Percentiles rank a stretch among this genome's conserved stretches.
Evolutionary conservation across 2,113 vertebrate species (phyloP).

Genomic region (Noturus placidus): DNA sequence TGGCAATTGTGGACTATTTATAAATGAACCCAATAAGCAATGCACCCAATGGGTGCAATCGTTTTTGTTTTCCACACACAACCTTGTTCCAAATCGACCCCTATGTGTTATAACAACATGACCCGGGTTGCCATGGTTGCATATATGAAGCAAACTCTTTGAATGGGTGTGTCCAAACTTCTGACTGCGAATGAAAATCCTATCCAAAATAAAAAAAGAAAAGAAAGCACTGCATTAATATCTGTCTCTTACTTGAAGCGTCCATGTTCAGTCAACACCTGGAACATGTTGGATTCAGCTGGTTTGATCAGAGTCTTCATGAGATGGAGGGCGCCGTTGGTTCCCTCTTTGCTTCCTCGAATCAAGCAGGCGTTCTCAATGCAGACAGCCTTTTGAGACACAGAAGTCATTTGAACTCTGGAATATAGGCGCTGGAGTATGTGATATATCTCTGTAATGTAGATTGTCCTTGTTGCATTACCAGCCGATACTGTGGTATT

Average conservation of each 20-base stretch:
- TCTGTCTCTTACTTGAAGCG: conserved; percentile 79
- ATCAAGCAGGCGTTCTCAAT: conserved; percentile 94
- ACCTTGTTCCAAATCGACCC: background rate
- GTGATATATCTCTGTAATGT: background rate
- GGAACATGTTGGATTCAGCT: conserved; percentile 79
- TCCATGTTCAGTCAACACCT: conserved; percentile 81
- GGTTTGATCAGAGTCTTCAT: conserved; percentile 84
- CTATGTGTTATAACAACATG: background rate
- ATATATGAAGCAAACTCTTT: background rate
- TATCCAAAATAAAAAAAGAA: no score
- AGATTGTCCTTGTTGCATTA: background rate
- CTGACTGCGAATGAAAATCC: background rate
- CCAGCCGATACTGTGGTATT: background rate
- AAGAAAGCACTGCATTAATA: background rate
- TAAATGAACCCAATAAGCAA: background rate
- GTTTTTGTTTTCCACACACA: background rate
- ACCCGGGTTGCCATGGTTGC: background rate
- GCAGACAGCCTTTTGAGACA: conserved; percentile 83
- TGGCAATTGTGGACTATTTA: background rate
- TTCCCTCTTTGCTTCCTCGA: conserved; percentile 92
- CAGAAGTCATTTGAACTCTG: background rate
- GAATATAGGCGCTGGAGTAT: background rate
- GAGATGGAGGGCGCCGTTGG: conserved; percentile 89
- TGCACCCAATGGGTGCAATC: background rate
- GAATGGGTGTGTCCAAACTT: no score